Evolutionary conservation across 2,113 vertebrate species (phyloP), one percentile per base, ranked within the genome.

Genomic region (Nibea coibor): DNA sequence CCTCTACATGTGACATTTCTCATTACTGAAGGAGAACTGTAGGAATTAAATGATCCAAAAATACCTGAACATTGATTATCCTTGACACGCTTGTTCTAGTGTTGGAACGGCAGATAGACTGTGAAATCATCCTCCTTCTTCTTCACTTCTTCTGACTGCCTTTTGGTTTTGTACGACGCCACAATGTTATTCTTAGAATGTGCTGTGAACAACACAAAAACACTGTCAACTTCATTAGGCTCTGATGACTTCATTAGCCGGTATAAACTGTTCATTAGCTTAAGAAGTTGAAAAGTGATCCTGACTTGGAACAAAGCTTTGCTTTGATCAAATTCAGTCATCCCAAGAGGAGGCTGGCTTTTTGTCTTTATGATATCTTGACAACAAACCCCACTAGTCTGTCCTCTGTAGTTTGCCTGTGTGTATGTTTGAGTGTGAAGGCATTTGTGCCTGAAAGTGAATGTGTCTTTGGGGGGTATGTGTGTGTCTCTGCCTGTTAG

Each of bases 221-320:
- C 87, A 69, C 77, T 73, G 82, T 83, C 86, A 66, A 84, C 75
- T 82, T 74, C 71, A 78, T 89, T 83, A 80, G 77, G 69, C 24
- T 42, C 88, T 72, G 85, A 89, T 24, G 51, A 83, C 88, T 87
- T 92, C 87, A 91, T 90, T 88, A 89, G 87, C 57, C 26, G 2
- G 35, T 31, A 78, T 90, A 84, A 91, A 81, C 82, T 87, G 85
- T 88, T 91, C 87, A 87, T 92, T 90, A 91, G 82, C 71, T 84
- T 76, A 85, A 78, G 87, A 90, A 88, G 88, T 77, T 84, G 75
- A 77, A 84, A 91, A 89, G 88, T 72, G 78, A 89, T 87, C 77
- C 61, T 87, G 92, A 89, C 87, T 89, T 53, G 81, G 82, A 91
- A 93, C 91, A 92, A 92, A 92, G 91, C 90, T 83, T 72, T 70